phyloP scores from a whole-genome alignment of 2,113 vertebrate species.

The Felis catus region F.catus_Fca126_mat1.0 CM031414.1:39116501-39117000 shows the following conservation, averaged over 20 bases:
- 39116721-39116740: not conserved
- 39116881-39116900: not conserved
- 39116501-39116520: no score
- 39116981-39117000: no score
- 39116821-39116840: not conserved
- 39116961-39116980: not conserved
- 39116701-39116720: not conserved
- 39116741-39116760: constrained; percentile 16
- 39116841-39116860: no score
- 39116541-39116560: not conserved
- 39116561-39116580: not conserved
- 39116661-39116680: constrained; percentile 40
- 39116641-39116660: not conserved
- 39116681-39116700: constrained; percentile 29
- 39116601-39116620: not conserved
- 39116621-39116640: not conserved
- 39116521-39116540: no score
- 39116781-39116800: constrained; percentile 1
- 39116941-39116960: not conserved
- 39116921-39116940: not conserved
- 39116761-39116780: not conserved
- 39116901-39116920: not conserved
- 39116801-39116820: not conserved
- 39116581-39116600: constrained; percentile 34
- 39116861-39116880: not conserved